These are phyloP conservation scores for Oceanodroma tethys DNA, from an alignment of 2,113 vertebrate species.

Conservation along the genomic window DNA sequence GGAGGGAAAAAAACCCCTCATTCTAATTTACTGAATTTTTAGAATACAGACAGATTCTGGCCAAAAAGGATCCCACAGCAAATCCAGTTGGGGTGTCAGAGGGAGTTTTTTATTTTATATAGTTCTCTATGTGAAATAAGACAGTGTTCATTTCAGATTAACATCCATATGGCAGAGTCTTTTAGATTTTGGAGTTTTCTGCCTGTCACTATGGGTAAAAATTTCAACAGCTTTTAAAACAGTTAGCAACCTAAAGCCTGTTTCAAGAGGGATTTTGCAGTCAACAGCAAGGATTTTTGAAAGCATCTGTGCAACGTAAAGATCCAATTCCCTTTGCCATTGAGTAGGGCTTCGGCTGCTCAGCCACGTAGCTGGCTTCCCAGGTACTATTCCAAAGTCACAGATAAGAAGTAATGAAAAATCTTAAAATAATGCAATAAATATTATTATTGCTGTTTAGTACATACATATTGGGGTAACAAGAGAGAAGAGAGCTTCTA, in stretches of 20 bases:
- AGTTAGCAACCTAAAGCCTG: background rate
- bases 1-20: accelerated
- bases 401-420: background rate
- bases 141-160: background rate
- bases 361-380: background rate
- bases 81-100: background rate
- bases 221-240: background rate
- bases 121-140: background rate
- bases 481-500: background rate
- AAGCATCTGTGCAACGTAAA: background rate
- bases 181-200: background rate
- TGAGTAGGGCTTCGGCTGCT: background rate
- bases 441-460: background rate
- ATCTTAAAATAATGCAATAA: background rate
- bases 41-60: background rate
- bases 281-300: background rate
- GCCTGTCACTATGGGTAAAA: background rate
- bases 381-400: background rate
- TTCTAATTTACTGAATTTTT: background rate
- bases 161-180: background rate
- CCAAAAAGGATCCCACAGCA: background rate
- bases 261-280: background rate
- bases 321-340: background rate
- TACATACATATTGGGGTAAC: background rate
- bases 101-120: background rate